Conservation (phyloP, 2,888 invertebrate genomes). For the Zaprionus lineosus region DNA sequence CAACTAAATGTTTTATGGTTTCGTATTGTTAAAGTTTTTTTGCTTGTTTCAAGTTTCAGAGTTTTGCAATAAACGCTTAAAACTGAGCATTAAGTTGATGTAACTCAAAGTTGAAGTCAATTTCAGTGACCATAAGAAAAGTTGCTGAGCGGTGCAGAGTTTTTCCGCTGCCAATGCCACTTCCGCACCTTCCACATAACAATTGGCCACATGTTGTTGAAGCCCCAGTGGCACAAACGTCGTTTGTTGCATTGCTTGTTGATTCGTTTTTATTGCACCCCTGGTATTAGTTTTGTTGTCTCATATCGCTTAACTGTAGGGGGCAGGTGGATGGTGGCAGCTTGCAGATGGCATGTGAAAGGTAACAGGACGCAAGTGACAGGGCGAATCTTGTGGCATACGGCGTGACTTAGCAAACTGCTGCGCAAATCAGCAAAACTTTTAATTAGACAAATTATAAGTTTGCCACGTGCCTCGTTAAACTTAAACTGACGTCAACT, state of each 20-base stretch:
- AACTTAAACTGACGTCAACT: slow-evolving; percentile 39
- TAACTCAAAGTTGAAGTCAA: slow-evolving; percentile 29
- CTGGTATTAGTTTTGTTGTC: slow-evolving; percentile 31
- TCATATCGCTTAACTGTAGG: slow-evolving; percentile 30
- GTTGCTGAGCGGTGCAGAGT: slow-evolving; percentile 25
- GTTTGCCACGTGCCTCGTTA: slow-evolving; percentile 47
- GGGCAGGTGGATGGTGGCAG: slow-evolving; percentile 13
- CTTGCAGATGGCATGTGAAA: not conserved
- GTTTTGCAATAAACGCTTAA: slow-evolving; percentile 52
- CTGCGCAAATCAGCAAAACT: slow-evolving; percentile 48
- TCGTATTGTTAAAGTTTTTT: too few relatives aligned
- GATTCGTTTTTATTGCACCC: slow-evolving; percentile 44
- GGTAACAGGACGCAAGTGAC: too few relatives aligned
- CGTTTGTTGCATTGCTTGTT: slow-evolving; percentile 39
- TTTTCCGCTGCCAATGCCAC: not conserved
- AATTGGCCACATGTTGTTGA: slow-evolving; percentile 25
- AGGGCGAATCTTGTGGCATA: too few relatives aligned
- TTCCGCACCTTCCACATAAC: not conserved
- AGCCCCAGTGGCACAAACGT: slow-evolving; percentile 16
- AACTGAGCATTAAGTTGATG: slow-evolving; percentile 42
- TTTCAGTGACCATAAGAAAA: slow-evolving; percentile 36
- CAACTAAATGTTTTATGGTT: too few relatives aligned
- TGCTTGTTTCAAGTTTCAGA: slow-evolving; percentile 26
- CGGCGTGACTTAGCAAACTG: slow-evolving; percentile 29
- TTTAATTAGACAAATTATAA: slow-evolving; percentile 73